Evolutionary conservation across 1,140 invertebrate genomes (phyloP), one percentile per base, ranked within the genome.

Genomic region (Bombus breviceps): DNA sequence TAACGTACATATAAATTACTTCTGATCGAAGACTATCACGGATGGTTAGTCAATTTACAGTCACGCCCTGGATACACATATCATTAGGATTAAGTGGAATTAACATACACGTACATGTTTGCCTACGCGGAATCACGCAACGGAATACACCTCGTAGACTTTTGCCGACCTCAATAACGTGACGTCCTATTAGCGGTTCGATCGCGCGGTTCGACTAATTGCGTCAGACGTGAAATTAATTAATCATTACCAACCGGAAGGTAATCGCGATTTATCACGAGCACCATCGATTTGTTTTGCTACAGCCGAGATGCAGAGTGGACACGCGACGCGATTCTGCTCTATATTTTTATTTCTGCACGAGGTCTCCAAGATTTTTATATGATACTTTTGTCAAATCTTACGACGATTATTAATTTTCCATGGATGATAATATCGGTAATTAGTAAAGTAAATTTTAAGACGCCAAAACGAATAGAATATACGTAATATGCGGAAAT

Each of bases 51-150:
- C 22, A 41, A 8, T 59, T 59, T 34, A 22, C 15, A 39, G 47
- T 57, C 79, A 81, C 79, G 72, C 68, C 79, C 68, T 59, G 47
- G 4, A 18, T n/a, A 41, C 18, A 4, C 68, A 43, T 81, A 72
- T 53, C 68, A 41, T 2, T 28, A 25, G 37, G 79, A 47, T 18
- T 59, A 18, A 53, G 47, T 62, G 68, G 34, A 59, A 81, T 81
- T 72, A 72, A 15, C 79, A 81, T 81, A 81, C 79, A 72, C 41
- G 79, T 81, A 81, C 68, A 72, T 53, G 79, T 72, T 81, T 72
- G 79, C 79, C 78, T 81, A 81, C 68, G 68, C 79, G 68, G 39
- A 72, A 68, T 71, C 66, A 59, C 37, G 43, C 53, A 10, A 62
- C 62, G 6, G 68, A 81, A 59, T 62, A 81, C 79, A 81, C 68